Conservation (phyloP, 1,140 invertebrate species). For the Chironomus tepperi region DNA sequence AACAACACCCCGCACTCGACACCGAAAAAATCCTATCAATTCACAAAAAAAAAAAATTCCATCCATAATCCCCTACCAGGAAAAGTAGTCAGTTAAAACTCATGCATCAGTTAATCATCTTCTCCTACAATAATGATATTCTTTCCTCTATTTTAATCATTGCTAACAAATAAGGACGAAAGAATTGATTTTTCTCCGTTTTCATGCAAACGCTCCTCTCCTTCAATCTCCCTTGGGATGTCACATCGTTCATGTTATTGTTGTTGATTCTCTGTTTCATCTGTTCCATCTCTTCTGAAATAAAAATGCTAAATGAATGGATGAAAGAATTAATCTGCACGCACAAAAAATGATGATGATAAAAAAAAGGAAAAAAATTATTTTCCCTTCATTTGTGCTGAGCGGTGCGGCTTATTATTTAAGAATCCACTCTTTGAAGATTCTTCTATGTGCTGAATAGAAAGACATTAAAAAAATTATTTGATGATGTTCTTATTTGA, state of each 20-base stretch:
- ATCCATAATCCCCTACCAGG: too few relatives aligned
- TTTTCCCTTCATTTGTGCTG: neutral
- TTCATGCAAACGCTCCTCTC: neutral
- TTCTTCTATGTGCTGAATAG: too few relatives aligned
- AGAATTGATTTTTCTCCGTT: neutral
- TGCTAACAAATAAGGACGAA: neutral
- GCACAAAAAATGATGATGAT: neutral
- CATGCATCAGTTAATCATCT: neutral
- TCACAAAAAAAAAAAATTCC: too few relatives aligned
- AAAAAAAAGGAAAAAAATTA: neutral
- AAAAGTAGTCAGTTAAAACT: neutral
- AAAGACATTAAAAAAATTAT: too few relatives aligned
- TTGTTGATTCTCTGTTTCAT: too few relatives aligned
- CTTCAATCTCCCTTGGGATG: neutral
- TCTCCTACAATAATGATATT: neutral
- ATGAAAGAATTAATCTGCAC: neutral
- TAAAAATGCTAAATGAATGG: neutral
- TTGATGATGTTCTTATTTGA: too few relatives aligned
- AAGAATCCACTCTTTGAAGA: too few relatives aligned
- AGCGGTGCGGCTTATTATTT: too few relatives aligned
- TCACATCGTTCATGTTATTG: neutral
- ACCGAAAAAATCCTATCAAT: too few relatives aligned
- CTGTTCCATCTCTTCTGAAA: neutral
- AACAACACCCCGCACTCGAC: too few relatives aligned
- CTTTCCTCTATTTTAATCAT: conserved; percentile 15